A percentile compares a stretch with the other conserved stretches of the same genome.
These are phyloP conservation scores for Sclerodermus sp. DNA, from an alignment of 2,888 invertebrate species.

Conservation along the genomic window DNA sequence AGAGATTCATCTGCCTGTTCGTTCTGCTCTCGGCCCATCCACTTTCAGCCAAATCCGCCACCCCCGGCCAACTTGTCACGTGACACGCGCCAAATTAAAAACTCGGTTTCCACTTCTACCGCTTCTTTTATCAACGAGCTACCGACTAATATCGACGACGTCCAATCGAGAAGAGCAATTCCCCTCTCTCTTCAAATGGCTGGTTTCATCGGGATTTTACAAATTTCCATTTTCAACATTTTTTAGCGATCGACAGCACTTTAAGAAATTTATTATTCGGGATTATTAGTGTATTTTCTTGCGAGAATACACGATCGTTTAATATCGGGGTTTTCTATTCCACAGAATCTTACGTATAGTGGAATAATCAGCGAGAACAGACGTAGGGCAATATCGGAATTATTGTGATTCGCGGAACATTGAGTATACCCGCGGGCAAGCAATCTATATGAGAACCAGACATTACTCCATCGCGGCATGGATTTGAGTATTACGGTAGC, in stretches of 20 bases:
- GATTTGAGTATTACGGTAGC: conserved; percentile 55
- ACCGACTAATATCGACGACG: conserved; percentile 21
- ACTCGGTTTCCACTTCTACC: conserved; percentile 45
- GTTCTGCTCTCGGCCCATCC: conserved; percentile 34
- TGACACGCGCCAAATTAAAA: conserved; percentile 56
- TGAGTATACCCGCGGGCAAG: conserved; percentile 45
- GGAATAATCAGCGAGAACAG: conserved; percentile 50
- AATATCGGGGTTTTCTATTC: no score
- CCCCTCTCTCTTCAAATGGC: conserved; percentile 13
- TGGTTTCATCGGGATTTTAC: neutral
- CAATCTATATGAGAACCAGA: conserved; percentile 54
- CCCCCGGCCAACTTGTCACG: conserved; percentile 9
- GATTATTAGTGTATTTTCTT: no score
- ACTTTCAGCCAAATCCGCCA: conserved; percentile 19
- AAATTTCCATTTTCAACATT: no score
- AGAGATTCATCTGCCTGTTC: conserved; percentile 52
- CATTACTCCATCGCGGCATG: conserved; percentile 50
- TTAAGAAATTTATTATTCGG: no score
- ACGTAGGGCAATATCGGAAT: conserved; percentile 53
- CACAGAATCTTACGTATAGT: conserved; percentile 17
- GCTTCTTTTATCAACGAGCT: conserved; percentile 31
- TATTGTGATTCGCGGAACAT: conserved; percentile 52
- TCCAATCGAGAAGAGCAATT: no score
- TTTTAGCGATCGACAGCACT: no score
- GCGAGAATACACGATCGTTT: no score